Evolutionary conservation across 1,140 invertebrate genomes (phyloP).

Genomic region (Gonatopus flavifemur): DNA sequence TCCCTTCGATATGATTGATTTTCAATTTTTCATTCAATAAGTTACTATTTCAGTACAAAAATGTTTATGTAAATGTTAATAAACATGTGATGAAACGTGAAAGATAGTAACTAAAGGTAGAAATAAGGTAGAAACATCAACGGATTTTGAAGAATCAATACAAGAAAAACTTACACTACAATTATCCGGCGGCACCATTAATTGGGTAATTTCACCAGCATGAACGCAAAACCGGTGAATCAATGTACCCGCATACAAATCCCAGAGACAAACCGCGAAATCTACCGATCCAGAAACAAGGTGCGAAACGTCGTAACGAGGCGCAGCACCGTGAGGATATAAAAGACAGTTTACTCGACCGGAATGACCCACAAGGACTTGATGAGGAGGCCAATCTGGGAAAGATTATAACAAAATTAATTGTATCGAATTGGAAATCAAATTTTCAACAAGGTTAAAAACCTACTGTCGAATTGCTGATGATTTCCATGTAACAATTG

Average conservation of each 20-base stretch:
- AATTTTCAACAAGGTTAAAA: not conserved
- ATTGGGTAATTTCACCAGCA: constrained; percentile 87
- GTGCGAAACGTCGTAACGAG: constrained; percentile 90
- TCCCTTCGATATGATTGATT: no score
- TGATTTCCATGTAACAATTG: constrained; percentile 90
- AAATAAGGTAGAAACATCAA: no score
- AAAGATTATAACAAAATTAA: constrained; percentile 20
- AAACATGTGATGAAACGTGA: no score
- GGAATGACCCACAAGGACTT: constrained; percentile 86
- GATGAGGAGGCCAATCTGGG: constrained; percentile 87
- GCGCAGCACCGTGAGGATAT: constrained; percentile 90
- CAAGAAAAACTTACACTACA: constrained; percentile 83
- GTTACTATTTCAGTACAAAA: no score
- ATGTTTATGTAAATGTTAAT: no score
- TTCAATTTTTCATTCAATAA: no score
- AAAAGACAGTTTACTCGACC: constrained; percentile 93
- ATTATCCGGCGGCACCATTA: constrained; percentile 88
- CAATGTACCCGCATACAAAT: constrained; percentile 85
- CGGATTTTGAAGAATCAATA: no score
- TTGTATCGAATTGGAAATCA: not conserved
- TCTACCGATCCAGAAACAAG: constrained; percentile 95
- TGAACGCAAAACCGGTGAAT: constrained; percentile 97
- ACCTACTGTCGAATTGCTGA: constrained; percentile 80
- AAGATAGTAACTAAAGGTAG: no score
- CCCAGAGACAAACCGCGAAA: constrained; percentile 97